phyloP scores from a whole-genome alignment of 53 echinoderm and acorn worm species.

The Mesocentrotus franciscanus region DNA sequence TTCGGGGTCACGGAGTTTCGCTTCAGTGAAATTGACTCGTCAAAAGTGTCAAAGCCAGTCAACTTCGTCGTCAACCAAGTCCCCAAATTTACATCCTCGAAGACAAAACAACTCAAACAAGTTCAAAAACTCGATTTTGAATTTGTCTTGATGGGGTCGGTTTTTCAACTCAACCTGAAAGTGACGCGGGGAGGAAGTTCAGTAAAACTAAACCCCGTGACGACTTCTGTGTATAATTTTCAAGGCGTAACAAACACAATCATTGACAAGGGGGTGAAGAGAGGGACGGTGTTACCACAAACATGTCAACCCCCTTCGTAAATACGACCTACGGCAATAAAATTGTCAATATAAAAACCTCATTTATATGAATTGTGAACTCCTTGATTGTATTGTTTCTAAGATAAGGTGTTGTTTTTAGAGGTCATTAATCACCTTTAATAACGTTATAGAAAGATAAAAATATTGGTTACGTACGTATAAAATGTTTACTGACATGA shows the following conservation, averaged over 20 bases:
- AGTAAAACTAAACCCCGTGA: conserved; percentile 28
- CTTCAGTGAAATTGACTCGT: conserved; percentile 50
- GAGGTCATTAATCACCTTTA: too few species aligned
- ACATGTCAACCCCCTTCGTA: conserved; percentile 19
- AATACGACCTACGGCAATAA: conserved; percentile 16
- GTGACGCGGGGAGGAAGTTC: conserved; percentile 10
- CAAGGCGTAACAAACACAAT: conserved; percentile 11
- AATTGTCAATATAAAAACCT: background rate
- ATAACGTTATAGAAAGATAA: too few species aligned
- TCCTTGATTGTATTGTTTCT: background rate
- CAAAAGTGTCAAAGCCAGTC: conserved; percentile 40
- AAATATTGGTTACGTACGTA: too few species aligned
- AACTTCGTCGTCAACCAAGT: background rate
- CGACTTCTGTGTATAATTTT: conserved; percentile 11
- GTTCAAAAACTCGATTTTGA: background rate
- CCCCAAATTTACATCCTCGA: background rate
- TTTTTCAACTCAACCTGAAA: conserved; percentile 3
- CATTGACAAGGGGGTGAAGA: background rate
- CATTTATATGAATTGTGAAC: background rate
- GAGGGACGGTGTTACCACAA: background rate
- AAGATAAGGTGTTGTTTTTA: background rate
- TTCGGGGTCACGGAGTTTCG: conserved; percentile 41
- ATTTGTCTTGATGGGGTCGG: conserved; percentile 13
- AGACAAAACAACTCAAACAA: conserved; percentile 27
- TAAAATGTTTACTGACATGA: too few species aligned